A percentile compares a stretch with the other conserved stretches of the same genome.
Evolutionary conservation across 2,113 vertebrate genomes (phyloP).

Genomic region (Felis catus): F.catus_Fca126_mat1.0 CM031417.1:83204001-83204500

Average conservation of each 20-base stretch:
- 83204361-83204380: neutral
- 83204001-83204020: neutral
- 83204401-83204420: slow-evolving; percentile 16
- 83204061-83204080: neutral
- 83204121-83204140: neutral
- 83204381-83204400: neutral
- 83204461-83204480: neutral
- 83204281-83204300: neutral
- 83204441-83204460: neutral
- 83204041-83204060: neutral
- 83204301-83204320: neutral
- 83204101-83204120: neutral
- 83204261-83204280: neutral
- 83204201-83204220: neutral
- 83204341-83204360: neutral
- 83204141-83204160: neutral
- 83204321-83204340: neutral
- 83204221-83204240: neutral
- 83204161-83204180: neutral
- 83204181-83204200: slow-evolving; percentile 5
- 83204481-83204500: neutral
- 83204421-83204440: neutral
- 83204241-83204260: neutral
- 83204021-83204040: neutral
- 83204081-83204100: neutral